Conservation (phyloP, 2,113 vertebrate species). For the Emydura subglobosa region DNA sequence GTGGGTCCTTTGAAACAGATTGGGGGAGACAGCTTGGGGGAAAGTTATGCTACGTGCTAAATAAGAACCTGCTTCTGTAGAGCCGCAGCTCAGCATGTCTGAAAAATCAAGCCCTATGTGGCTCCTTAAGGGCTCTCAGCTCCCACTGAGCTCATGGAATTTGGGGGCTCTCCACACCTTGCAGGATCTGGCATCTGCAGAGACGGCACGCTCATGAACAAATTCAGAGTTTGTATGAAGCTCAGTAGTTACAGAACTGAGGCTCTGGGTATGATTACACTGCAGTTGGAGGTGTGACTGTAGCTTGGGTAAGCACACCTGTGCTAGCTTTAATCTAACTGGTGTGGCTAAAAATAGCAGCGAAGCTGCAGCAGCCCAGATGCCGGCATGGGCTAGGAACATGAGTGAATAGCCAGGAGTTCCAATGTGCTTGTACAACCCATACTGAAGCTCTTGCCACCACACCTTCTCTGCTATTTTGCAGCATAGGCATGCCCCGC, state of each 20-base stretch:
- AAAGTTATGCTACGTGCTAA: not conserved
- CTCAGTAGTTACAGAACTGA: not conserved
- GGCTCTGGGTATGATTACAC: not conserved
- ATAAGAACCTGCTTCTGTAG: not conserved
- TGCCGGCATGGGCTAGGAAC: not conserved
- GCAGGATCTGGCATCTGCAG: fast-evolving
- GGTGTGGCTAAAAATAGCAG: not conserved
- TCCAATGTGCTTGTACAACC: not conserved
- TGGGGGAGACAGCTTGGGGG: not conserved
- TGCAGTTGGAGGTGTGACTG: not conserved
- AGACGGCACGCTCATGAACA: fast-evolving
- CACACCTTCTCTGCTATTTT: not conserved
- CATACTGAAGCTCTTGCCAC: no score
- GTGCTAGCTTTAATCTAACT: not conserved
- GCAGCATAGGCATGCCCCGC: no score
- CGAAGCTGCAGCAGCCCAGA: not conserved
- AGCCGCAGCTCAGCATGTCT: not conserved
- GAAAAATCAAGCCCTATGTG: not conserved
- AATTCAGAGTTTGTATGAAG: not conserved
- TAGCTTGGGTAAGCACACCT: not conserved
- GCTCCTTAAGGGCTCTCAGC: fast-evolving
- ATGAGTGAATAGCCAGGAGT: not conserved
- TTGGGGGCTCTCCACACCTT: not conserved
- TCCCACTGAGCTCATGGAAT: not conserved
- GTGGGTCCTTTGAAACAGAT: not conserved